These are phyloP conservation scores for Aphyosemion australe DNA, from an alignment of 2,113 vertebrate genomes.

Conservation along the genomic window DNA sequence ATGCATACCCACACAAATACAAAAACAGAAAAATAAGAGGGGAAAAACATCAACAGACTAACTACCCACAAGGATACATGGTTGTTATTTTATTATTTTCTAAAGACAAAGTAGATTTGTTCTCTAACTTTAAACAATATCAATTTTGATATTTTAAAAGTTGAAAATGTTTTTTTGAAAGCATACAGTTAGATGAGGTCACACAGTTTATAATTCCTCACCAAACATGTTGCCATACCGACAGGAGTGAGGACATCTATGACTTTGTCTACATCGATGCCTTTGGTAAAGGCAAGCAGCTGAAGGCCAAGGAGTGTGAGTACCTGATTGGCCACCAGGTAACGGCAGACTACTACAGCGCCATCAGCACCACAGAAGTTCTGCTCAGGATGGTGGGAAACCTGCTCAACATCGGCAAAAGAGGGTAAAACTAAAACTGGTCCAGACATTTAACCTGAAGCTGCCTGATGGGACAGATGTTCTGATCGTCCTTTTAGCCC, in stretches of 20 bases:
- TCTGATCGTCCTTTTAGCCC: no score
- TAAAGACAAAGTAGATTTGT: no score
- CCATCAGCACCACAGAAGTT: slow-evolving; percentile 92
- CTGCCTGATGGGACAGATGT: neutral
- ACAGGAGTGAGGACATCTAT: slow-evolving; percentile 89
- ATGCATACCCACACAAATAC: no score
- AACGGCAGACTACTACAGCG: slow-evolving; percentile 91
- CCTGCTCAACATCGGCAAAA: slow-evolving; percentile 93
- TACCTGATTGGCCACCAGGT: slow-evolving; percentile 95
- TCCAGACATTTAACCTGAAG: neutral
- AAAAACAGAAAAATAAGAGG: no score
- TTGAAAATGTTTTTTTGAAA: no score
- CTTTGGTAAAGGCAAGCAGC: slow-evolving; percentile 93
- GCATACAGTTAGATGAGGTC: neutral
- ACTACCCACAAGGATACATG: no score
- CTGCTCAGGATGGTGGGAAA: slow-evolving; percentile 98
- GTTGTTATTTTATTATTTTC: no score
- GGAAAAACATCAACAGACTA: no score
- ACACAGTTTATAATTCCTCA: neutral
- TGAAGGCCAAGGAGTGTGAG: slow-evolving; percentile 94
- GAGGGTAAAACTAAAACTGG: slow-evolving; percentile 81
- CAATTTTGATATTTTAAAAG: no score
- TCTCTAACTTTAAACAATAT: no score
- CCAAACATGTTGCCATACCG: neutral
- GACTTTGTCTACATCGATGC: slow-evolving; percentile 96